Evolutionary conservation across 1,140 invertebrate genomes (phyloP).

Genomic region (Acyrthosiphon pisum): DNA sequence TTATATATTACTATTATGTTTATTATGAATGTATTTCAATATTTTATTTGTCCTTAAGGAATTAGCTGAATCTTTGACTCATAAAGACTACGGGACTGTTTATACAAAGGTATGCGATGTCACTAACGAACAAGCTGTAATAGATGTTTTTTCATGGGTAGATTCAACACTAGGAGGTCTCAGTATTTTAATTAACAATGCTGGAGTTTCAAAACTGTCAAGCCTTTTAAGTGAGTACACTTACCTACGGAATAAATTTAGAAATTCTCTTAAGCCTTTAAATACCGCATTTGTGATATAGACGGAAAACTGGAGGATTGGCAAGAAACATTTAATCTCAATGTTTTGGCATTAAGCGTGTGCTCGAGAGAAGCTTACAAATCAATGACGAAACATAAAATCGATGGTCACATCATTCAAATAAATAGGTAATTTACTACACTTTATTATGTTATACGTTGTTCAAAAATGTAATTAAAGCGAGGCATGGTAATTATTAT

Average conservation of each 20-base stretch:
- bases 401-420: conserved; percentile 73
- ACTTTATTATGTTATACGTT: background rate
- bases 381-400: conserved; percentile 64
- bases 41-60: background rate
- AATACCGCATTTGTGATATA: conserved; percentile 14
- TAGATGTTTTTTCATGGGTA: conserved; percentile 65
- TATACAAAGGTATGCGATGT: conserved; percentile 66
- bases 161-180: conserved; percentile 64
- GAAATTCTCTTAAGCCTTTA: background rate
- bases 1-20: no score
- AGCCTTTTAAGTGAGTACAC: conserved; percentile 44
- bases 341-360: conserved; percentile 68
- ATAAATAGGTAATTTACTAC: conserved; percentile 67
- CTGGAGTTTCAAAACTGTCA: conserved; percentile 41
- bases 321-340: conserved; percentile 68
- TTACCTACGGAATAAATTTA: background rate
- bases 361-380: conserved; percentile 68
- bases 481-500: conserved; percentile 44
- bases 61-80: background rate
- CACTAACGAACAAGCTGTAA: conserved; percentile 65
- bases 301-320: conserved; percentile 63
- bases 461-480: background rate
- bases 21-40: background rate
- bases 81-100: conserved; percentile 61
- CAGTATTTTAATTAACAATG: conserved; percentile 64